phyloP scores from a whole-genome alignment of 2,113 vertebrate species.

The Pristiophorus japonicus region DNA sequence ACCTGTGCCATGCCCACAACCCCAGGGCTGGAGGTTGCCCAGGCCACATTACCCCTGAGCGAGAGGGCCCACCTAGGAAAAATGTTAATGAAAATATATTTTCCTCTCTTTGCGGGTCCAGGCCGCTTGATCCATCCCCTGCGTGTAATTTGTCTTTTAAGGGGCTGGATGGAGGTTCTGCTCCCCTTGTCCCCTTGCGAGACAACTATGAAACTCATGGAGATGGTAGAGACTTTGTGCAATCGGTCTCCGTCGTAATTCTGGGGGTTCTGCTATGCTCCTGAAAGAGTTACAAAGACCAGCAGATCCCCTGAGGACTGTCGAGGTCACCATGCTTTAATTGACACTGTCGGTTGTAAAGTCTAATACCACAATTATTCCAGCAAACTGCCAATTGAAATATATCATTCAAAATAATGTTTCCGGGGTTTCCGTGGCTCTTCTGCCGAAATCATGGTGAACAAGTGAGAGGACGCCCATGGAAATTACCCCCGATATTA shows the following conservation, averaged over 20 bases:
- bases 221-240: neutral
- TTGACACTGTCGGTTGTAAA: neutral
- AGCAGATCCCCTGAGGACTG: neutral
- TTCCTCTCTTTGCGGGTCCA: neutral
- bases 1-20: neutral
- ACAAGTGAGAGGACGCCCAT: no score
- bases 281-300: no score
- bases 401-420: neutral
- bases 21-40: neutral
- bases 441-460: no score
- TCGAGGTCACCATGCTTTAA: neutral
- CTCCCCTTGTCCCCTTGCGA: neutral
- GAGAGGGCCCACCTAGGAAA: neutral
- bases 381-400: neutral
- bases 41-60: neutral
- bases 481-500: no score
- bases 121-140: neutral
- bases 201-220: neutral
- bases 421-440: neutral
- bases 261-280: neutral
- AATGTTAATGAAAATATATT: neutral
- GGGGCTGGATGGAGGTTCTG: neutral
- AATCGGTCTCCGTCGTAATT: neutral
- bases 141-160: neutral
- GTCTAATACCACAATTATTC: neutral